These are phyloP conservation scores for Anodontia alba DNA, from an alignment of 2,888 invertebrate genomes.

Conservation along the genomic window DNA sequence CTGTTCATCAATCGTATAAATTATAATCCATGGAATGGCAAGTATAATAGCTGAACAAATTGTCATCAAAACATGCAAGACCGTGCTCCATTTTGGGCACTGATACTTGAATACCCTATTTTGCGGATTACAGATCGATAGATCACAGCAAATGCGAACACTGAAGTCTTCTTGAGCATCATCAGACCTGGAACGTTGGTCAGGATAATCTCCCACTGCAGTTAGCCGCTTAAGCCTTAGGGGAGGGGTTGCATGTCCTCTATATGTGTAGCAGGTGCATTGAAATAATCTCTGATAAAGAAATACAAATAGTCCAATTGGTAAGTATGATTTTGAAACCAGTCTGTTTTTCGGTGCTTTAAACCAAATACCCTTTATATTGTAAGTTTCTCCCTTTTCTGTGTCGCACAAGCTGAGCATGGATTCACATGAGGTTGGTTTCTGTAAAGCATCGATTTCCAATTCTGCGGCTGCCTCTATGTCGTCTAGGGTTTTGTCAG, in stretches of 20 bases:
- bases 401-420: neutral
- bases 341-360: conserved; percentile 8
- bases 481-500: neutral
- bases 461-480: neutral
- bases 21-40: conserved; percentile 20
- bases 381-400: neutral
- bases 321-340: conserved; percentile 14
- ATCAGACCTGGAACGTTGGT: neutral
- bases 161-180: conserved; percentile 3
- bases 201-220: neutral
- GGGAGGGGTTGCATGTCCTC: conserved; percentile 8
- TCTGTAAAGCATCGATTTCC: conserved; percentile 6
- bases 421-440: neutral
- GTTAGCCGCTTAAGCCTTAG: neutral
- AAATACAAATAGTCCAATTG: conserved; percentile 11
- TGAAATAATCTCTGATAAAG: conserved; percentile 16
- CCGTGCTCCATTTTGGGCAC: conserved; percentile 4
- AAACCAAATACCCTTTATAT: conserved; percentile 15
- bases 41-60: conserved; percentile 5
- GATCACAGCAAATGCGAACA: conserved; percentile 19
- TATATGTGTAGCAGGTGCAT: conserved; percentile 22
- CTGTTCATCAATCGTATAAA: conserved; percentile 1
- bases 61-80: neutral
- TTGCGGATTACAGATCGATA: conserved; percentile 3
- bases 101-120: neutral